Evolutionary conservation across 2,113 vertebrate genomes (phyloP).

Genomic region (Pseudopipra pipra): DNA sequence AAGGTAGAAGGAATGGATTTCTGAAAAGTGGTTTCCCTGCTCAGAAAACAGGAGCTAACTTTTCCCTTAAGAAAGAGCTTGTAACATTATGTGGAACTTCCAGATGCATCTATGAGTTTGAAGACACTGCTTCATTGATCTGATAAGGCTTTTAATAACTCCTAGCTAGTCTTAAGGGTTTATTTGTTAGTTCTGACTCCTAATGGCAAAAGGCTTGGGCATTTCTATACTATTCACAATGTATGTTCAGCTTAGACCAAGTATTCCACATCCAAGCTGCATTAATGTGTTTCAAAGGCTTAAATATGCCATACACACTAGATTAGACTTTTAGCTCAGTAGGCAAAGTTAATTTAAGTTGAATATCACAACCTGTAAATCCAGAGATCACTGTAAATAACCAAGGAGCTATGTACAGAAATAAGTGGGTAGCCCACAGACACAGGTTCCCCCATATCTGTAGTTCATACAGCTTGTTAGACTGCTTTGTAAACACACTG

Average conservation of each 20-base stretch:
- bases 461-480: background rate
- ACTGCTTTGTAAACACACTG: background rate
- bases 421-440: background rate
- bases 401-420: background rate
- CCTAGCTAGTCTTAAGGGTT: background rate
- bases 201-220: background rate
- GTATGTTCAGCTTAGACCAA: background rate
- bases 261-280: background rate
- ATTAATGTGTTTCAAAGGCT: background rate
- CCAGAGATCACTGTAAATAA: constrained; percentile 3
- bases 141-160: background rate
- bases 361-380: background rate
- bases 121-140: background rate
- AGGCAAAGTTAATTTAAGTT: background rate
- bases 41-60: background rate
- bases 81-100: background rate
- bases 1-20: background rate
- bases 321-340: background rate
- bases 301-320: background rate
- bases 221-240: background rate
- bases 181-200: background rate
- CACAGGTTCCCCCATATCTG: background rate
- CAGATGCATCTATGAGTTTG: background rate
- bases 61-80: background rate
- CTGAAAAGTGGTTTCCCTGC: background rate